Evolutionary conservation across 2,888 invertebrate species (phyloP).

Genomic region (Cantharis lateralis): DNA sequence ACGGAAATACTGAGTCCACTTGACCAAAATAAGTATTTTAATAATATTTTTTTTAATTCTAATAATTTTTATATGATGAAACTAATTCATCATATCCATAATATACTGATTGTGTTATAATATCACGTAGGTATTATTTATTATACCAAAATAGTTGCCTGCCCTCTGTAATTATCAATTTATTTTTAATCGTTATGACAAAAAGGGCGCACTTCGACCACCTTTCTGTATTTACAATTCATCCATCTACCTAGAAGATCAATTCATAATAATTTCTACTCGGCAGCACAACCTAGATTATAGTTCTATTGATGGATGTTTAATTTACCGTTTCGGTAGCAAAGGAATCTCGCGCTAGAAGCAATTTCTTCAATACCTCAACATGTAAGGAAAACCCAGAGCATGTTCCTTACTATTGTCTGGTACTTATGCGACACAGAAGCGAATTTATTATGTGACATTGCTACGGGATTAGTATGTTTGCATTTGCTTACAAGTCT

Average conservation of each 20-base stretch:
- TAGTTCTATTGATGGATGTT: slow-evolving; percentile 47
- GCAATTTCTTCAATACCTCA: slow-evolving; percentile 33
- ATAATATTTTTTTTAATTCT: too few relatives aligned
- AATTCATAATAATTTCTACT: slow-evolving; percentile 40
- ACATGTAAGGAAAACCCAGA: slow-evolving; percentile 26
- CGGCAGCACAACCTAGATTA: slow-evolving; percentile 41
- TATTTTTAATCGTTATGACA: not conserved
- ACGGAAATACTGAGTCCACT: too few relatives aligned
- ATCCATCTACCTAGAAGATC: slow-evolving; percentile 9
- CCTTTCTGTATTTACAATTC: slow-evolving; percentile 19
- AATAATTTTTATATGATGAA: too few relatives aligned
- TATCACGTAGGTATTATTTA: too few relatives aligned
- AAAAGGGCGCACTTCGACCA: not conserved
- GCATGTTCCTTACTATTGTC: slow-evolving; percentile 45
- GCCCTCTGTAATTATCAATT: not conserved
- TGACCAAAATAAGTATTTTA: too few relatives aligned
- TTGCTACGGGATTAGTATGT: slow-evolving; percentile 38
- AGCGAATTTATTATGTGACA: slow-evolving; percentile 44
- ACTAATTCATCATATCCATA: too few relatives aligned
- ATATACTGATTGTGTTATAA: too few relatives aligned
- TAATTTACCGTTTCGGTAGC: slow-evolving; percentile 47
- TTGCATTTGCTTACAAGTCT: slow-evolving; percentile 31
- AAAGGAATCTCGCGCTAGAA: slow-evolving; percentile 36
- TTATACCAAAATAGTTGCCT: not conserved
- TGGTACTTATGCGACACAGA: slow-evolving; percentile 44